Conservation (phyloP, 2,113 vertebrate species). For the Cichladusa arquata region DNA sequence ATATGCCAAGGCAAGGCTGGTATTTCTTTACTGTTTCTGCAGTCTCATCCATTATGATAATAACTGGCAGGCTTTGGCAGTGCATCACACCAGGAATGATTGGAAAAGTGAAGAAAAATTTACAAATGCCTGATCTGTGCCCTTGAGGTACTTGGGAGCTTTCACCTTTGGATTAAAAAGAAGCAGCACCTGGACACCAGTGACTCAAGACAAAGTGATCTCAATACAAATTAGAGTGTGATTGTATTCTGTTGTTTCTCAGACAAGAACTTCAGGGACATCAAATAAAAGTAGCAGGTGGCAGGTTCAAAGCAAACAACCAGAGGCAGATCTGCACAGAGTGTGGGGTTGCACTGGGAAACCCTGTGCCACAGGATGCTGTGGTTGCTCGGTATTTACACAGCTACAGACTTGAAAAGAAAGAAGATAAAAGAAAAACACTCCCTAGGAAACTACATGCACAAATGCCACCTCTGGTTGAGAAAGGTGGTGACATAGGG, state of each 20-base stretch:
- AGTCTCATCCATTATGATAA: neutral
- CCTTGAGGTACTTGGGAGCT: neutral
- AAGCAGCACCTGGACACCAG: neutral
- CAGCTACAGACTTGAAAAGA: neutral
- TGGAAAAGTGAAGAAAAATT: neutral
- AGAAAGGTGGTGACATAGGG: neutral
- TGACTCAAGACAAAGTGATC: neutral
- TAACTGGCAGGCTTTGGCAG: neutral
- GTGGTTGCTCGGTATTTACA: neutral
- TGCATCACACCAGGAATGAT: neutral
- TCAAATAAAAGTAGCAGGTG: conserved; percentile 44
- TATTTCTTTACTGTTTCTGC: neutral
- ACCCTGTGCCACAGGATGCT: neutral
- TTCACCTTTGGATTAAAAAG: neutral
- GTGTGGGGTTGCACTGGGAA: neutral
- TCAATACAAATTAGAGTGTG: neutral
- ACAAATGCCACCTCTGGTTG: neutral
- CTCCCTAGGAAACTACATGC: neutral
- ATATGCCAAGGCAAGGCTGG: neutral
- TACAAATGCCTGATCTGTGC: neutral
- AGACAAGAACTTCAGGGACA: neutral
- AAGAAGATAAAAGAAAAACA: neutral
- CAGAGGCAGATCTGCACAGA: neutral
- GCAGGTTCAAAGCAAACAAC: conserved; percentile 29
- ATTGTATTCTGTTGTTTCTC: neutral